phyloP scores from a whole-genome alignment of 2,797 vertebrate species.

The Fistularia commersonii region DNA sequence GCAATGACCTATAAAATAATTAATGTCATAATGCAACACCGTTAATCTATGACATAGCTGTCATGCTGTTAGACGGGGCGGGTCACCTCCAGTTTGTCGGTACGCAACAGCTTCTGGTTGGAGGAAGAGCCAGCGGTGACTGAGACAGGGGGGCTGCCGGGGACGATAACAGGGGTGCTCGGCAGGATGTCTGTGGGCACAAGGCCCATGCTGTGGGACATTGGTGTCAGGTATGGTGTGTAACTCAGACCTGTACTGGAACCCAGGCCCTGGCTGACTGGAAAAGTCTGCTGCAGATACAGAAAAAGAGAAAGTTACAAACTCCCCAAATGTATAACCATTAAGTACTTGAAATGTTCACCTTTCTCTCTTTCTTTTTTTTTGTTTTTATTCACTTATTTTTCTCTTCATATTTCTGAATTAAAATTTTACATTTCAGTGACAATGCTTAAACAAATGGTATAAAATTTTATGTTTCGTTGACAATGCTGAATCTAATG shows the following conservation, averaged over 20 bases:
- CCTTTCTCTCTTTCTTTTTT: too few species aligned
- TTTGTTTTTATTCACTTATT: too few species aligned
- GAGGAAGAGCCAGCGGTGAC: slow-evolving; percentile 80
- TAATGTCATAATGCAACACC: too few species aligned
- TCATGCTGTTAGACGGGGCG: slow-evolving; percentile 2
- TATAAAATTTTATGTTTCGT: too few species aligned
- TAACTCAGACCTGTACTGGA: slow-evolving; percentile 88
- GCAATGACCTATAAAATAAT: too few species aligned
- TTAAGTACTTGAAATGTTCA: too few species aligned
- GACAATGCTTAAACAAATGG: too few species aligned
- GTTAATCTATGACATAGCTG: background rate
- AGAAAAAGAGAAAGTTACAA: slow-evolving; percentile 23
- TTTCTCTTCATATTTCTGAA: too few species aligned
- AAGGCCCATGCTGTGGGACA: slow-evolving; percentile 92
- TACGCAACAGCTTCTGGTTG: slow-evolving; percentile 92
- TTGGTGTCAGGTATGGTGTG: slow-evolving; percentile 88
- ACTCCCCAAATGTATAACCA: background rate
- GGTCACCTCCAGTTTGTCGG: slow-evolving; percentile 94
- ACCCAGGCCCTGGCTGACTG: slow-evolving; percentile 86
- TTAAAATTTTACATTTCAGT: too few species aligned
- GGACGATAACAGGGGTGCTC: slow-evolving; percentile 85
- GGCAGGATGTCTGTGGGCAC: slow-evolving; percentile 91
- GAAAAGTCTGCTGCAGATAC: slow-evolving; percentile 84
- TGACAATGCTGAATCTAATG: too few species aligned
- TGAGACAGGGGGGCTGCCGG: slow-evolving; percentile 89